Percentiles rank a stretch among this genome's conserved stretches.
phyloP scores from a whole-genome alignment of 2,797 vertebrate species.

The Pseudochromis fuscus region DNA sequence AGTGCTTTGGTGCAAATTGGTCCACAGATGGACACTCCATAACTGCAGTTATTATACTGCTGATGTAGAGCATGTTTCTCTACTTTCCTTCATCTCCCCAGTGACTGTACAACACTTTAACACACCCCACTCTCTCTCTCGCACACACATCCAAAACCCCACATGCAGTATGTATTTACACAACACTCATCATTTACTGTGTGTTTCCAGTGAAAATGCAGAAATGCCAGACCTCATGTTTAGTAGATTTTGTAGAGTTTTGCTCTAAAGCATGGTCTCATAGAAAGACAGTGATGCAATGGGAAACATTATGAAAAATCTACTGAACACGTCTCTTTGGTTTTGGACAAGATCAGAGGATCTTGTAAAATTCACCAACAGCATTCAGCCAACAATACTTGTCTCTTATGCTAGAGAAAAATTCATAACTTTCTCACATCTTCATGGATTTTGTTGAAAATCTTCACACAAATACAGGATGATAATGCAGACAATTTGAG shows the following conservation, averaged over 20 bases:
- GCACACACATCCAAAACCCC: background rate
- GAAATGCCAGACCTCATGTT: background rate
- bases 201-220: background rate
- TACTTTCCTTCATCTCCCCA: constrained; percentile 23
- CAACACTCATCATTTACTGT: background rate
- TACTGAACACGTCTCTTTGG: too few relatives aligned
- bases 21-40: constrained; percentile 47
- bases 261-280: background rate
- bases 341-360: too few relatives aligned
- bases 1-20: constrained; percentile 64
- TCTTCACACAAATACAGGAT: too few relatives aligned
- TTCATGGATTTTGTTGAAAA: too few relatives aligned
- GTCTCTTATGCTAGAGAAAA: too few relatives aligned
- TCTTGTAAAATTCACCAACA: too few relatives aligned
- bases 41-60: constrained; percentile 55
- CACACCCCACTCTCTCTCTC: background rate
- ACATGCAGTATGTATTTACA: background rate
- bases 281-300: background rate
- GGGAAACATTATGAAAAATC: background rate
- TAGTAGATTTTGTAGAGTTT: background rate
- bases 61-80: constrained; percentile 51
- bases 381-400: too few relatives aligned
- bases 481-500: too few relatives aligned
- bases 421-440: too few relatives aligned
- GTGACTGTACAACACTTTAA: constrained; percentile 33